Evolutionary conservation across 1,140 invertebrate species (phyloP), one percentile per base, ranked within the genome.

Genomic region (Idris sp.): DNA sequence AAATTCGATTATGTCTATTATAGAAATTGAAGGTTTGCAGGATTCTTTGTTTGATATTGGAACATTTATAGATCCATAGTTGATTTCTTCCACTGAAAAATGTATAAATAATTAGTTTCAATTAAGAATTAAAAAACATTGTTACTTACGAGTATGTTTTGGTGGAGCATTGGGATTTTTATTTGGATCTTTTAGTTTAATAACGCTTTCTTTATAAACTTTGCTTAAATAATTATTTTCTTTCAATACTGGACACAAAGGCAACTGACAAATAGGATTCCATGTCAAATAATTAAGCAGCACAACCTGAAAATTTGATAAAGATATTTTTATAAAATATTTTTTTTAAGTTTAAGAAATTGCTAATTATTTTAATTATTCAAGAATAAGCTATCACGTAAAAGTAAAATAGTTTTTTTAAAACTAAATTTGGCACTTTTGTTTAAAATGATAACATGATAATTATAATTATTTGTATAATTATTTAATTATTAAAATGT

Each of bases 201-300:
- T 73, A 18, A 74, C 38, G 16, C 25, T 77, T 72, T 88, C 86
- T 51, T 82, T 83, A 14, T 84, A 87, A 25, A 88, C 81, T 78
- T 80, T 84, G 2, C 79, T 83, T 18, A 85, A 71, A 69, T 83
- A 82, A 74, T 76, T 80, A 43, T 56, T 68, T 26, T 83, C 81
- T 36, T 77, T 79, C 22, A 87, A 83, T 8, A 87, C 79, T 3
- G 85, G 85, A 31, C 83, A 76, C 6, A 84, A 76, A 14, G 81
- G 74, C 19, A 88, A 68, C 54, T 83, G 71, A 9, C 79, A 53
- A 9, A 85, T 61, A n/a, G 82, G 78, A 16, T 81, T 82, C 86
- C 85, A 88, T 9, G 86, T 88, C 13, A 86, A 19, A 33, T 84
- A 79, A 74, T 86, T 87, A 3, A 88, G 56, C 4, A 88, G 56